Base-by-base conservation (phyloP, 2,888 invertebrate genomes). In the Luperina nickerlii region DNA sequence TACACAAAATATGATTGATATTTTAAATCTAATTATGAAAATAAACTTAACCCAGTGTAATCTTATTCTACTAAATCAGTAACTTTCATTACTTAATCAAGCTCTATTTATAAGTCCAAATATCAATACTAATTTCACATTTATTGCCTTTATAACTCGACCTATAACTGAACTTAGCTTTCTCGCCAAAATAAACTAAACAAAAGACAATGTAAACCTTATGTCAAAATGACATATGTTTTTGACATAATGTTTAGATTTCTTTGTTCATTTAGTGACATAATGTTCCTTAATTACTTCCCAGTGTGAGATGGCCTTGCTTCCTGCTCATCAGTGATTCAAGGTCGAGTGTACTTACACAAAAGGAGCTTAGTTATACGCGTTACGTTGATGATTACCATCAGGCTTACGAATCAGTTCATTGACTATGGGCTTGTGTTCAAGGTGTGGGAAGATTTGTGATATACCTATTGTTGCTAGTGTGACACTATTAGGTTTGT, bases 271-370 rank as follows among this genome's bases (percentile, higher is more conserved):
- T 69, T 82, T 42, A 76, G 32, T 54, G 15, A 70, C 54, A 20
- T 54, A 73, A 82, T 70, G 63, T 48, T 75, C 51, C 68, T 48
- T 90, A 90, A 90, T 90, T 82, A 88, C 90, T 90, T 90, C 90
- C 90, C 88, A 68, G 76, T 87, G 32, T 75, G 67, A 60, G 54
- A 66, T 65, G 82, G 76, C 78, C 78, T 79, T 86, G 82, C 81
- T 84, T 90, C 89, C 88, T 87, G 86, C 77, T 89, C 89, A 88
- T 89, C 90, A 86, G 62, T 65, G 76, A 42, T 62, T 83, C 87
- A 91, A 90, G 90, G 91, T 76, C 84, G 27, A 42, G 2, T 8
- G 1, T 9, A 78, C 32, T 32, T 32, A 32, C 66, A 90, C 86
- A 91, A 90, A 86, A 83, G 86, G 74, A 84, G 71, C 82, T 80